Conservation (phyloP, 1,140 invertebrate genomes). For the Pseudomyrmex cubaensis region DNA sequence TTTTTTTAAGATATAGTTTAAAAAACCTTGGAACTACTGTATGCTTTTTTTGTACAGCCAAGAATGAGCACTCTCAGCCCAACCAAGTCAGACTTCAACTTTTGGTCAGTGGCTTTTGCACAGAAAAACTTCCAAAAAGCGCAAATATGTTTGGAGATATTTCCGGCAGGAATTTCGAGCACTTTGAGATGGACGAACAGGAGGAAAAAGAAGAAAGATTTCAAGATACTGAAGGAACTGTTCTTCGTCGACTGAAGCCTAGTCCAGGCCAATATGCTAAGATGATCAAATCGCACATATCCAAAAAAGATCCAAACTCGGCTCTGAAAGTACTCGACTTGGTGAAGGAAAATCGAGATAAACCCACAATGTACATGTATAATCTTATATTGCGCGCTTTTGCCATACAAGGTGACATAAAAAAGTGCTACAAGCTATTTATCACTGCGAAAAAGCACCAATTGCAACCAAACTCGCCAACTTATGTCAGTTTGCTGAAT, state of each 20-base stretch:
- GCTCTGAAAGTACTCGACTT: conserved; percentile 93
- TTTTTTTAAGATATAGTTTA: not conserved
- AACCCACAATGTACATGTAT: conserved; percentile 92
- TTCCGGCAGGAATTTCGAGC: conserved; percentile 67
- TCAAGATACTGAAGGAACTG: conserved; percentile 68
- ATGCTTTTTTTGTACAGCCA: not conserved
- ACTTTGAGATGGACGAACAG: conserved; percentile 74
- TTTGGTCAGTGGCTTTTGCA: conserved; percentile 11
- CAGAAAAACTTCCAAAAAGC: conserved; percentile 50
- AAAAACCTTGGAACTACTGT: not conserved
- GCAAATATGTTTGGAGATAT: conserved; percentile 81
- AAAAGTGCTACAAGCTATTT: conserved; percentile 93
- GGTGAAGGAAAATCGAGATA: conserved; percentile 90
- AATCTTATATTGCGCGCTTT: conserved; percentile 92
- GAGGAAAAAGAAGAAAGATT: conserved; percentile 79
- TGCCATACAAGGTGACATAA: conserved; percentile 92
- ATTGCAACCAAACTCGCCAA: conserved; percentile 88
- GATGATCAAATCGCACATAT: conserved; percentile 89
- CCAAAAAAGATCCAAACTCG: conserved; percentile 87
- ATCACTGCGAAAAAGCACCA: conserved; percentile 92
- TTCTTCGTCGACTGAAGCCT: conserved; percentile 78
- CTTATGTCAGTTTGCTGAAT: conserved; percentile 94
- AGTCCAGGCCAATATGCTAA: conserved; percentile 88
- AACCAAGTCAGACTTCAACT: not conserved
- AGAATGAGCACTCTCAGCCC: not conserved